phyloP scores from a whole-genome alignment of 2,797 vertebrate species.

The Threskiornis aethiopicus region DNA sequence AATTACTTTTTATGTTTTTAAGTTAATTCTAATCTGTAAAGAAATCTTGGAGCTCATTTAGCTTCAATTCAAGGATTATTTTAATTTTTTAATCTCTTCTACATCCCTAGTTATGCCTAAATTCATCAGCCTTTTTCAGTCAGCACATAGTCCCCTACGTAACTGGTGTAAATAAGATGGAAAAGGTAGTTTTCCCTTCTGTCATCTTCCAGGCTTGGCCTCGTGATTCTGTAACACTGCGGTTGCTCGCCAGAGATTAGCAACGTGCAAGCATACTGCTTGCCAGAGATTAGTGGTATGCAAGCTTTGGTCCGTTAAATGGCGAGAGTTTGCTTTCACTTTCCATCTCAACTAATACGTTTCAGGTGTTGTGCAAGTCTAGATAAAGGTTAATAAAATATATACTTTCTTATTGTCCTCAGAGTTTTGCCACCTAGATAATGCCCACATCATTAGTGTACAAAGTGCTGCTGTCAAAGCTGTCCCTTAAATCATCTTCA shows the following conservation, averaged over 20 bases:
- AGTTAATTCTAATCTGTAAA: neutral
- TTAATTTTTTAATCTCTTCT: constrained; percentile 12
- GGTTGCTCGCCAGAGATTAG: neutral
- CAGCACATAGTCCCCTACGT: neutral
- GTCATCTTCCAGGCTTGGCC: neutral
- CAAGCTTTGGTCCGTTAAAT: neutral
- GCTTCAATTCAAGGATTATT: neutral
- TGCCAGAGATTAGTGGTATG: neutral
- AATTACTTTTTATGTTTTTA: neutral
- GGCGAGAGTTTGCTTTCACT: neutral
- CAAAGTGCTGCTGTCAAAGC: neutral
- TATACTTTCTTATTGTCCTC: neutral
- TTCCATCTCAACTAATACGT: neutral
- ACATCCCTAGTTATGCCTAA: neutral
- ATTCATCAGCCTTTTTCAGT: neutral
- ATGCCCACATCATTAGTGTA: neutral
- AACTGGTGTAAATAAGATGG: neutral
- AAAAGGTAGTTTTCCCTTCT: neutral
- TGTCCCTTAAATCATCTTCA: neutral
- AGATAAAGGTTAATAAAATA: neutral
- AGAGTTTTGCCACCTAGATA: neutral
- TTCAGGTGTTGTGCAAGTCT: neutral
- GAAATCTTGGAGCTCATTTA: neutral
- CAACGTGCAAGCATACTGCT: neutral
- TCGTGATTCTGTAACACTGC: neutral